These are phyloP conservation scores for Neuroscelio doddi DNA, from an alignment of 2,888 invertebrate genomes.

Conservation along the genomic window DNA sequence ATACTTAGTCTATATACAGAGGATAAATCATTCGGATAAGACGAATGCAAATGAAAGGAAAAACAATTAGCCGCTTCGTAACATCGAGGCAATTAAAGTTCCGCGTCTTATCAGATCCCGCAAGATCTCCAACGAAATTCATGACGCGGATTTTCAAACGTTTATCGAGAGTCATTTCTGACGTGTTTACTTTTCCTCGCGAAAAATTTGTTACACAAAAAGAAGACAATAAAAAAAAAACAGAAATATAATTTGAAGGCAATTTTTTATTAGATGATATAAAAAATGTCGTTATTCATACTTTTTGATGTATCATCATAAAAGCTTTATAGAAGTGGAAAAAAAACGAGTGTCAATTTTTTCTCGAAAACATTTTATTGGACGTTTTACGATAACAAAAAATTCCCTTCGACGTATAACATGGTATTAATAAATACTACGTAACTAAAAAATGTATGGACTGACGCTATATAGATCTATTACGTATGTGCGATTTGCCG, in stretches of 20 bases:
- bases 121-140: slow-evolving; percentile 26
- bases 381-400: slow-evolving; percentile 61
- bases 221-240: no score
- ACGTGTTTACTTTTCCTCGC: neutral
- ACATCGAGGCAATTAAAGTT: slow-evolving; percentile 40
- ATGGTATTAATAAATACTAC: slow-evolving; percentile 68
- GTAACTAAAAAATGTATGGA: slow-evolving; percentile 62
- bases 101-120: slow-evolving; percentile 33
- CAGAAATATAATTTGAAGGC: no score
- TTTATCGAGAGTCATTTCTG: slow-evolving; percentile 20
- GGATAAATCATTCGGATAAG: slow-evolving; percentile 32
- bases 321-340: no score
- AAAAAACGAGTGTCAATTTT: no score
- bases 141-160: slow-evolving; percentile 32
- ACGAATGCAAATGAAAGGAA: slow-evolving; percentile 26
- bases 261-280: no score
- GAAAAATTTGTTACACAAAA: no score
- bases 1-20: slow-evolving; percentile 38
- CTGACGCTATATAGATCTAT: slow-evolving; percentile 42
- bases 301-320: no score
- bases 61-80: slow-evolving; percentile 37
- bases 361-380: no score
- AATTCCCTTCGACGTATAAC: slow-evolving; percentile 50
- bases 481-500: slow-evolving; percentile 42
- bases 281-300: no score